phyloP scores from a whole-genome alignment of 1,140 invertebrate genomes.

The Aphelenchoides fujianensis region DNA sequence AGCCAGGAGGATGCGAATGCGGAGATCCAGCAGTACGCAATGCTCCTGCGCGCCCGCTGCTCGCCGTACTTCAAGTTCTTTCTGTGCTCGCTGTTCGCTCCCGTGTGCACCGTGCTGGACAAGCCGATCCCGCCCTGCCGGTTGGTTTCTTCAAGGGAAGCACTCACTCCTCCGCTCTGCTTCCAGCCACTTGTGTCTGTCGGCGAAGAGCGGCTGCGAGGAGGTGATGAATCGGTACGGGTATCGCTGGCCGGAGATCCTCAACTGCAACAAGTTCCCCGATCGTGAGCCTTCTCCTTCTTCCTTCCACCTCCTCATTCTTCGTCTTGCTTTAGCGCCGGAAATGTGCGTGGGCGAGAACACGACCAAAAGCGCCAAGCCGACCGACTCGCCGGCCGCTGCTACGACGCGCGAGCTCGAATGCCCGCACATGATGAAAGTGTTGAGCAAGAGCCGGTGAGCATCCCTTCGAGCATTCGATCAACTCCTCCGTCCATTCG shows the following conservation, averaged over 20 bases:
- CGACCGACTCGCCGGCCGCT: not conserved
- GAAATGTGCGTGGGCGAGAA: conserved; percentile 84
- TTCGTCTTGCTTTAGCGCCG: too few species aligned
- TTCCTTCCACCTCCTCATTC: too few species aligned
- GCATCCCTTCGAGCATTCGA: too few species aligned
- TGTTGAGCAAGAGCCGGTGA: conserved; percentile 35
- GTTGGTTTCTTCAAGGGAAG: conserved; percentile 34
- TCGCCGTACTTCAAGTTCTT: conserved; percentile 90
- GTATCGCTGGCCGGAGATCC: conserved; percentile 85
- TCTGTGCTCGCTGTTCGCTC: conserved; percentile 89
- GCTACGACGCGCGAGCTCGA: conserved; percentile 24
- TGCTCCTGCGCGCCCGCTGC: conserved; percentile 91
- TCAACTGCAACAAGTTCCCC: conserved; percentile 87
- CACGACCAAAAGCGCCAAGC: conserved; percentile 64
- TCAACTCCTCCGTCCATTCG: not conserved
- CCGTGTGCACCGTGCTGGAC: conserved; percentile 89
- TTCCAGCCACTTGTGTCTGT: conserved; percentile 73
- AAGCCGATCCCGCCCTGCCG: conserved; percentile 84
- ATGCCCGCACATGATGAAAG: conserved; percentile 52
- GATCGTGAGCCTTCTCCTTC: too few species aligned
- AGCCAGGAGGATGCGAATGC: conserved; percentile 90
- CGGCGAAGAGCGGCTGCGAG: conserved; percentile 82
- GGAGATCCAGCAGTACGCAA: conserved; percentile 87
- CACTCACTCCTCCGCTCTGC: conserved; percentile 1
- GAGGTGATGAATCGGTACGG: conserved; percentile 85